Base-by-base conservation (phyloP, 2,797 vertebrate genomes). In the Chaunax sp. region DNA sequence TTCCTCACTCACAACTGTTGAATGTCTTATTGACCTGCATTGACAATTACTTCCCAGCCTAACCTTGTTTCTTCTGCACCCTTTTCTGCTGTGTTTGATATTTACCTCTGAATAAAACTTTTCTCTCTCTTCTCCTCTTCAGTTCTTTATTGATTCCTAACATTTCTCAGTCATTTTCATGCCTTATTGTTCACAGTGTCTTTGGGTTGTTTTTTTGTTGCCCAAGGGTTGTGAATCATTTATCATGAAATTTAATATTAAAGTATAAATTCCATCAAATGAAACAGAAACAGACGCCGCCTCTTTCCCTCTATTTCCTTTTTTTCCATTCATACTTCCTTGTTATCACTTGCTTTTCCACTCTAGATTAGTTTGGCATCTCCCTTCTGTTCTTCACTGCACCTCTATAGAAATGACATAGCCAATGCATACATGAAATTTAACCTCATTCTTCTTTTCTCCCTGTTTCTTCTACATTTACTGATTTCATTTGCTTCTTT, bases 61-160 rank as follows among this genome's bases (percentile, higher is more conserved):
- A 35, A 35, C 33, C 33, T 59, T 51, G 47, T 83, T 73, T 62
- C 50, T 80, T 28, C 72, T 70, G 61, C 71, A 28, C 70, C 78
- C 65, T 69, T 75, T 65, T 47, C 64, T 73, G 75, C 79, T 70
- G 76, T 85, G 79, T 86, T 82, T 87, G 78, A 74, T 56, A 49
- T 81, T 89, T 82, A 81, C 73, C 69, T 86, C 63, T 77, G 35
- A 92, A 89, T 90, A 90, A 89, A 91, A 63, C 64, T 10, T 33
- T 77, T 66, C 37, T 54, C 51, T 73, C 67, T 81, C 40, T 71
- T 80, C 43, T 73, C 51, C 22, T 78, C 56, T 45, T 68, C 72
- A 75, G 46, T 67, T 47, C 41, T 71, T 77, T 57, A 66, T 81
- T 74, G 26, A 55, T 33, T 60, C n/a, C 0, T 16, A 58, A 43